Evolutionary conservation across 1,140 invertebrate species (phyloP), one percentile per base, ranked within the genome.

Genomic region (Philotrypesis tridentata): DNA sequence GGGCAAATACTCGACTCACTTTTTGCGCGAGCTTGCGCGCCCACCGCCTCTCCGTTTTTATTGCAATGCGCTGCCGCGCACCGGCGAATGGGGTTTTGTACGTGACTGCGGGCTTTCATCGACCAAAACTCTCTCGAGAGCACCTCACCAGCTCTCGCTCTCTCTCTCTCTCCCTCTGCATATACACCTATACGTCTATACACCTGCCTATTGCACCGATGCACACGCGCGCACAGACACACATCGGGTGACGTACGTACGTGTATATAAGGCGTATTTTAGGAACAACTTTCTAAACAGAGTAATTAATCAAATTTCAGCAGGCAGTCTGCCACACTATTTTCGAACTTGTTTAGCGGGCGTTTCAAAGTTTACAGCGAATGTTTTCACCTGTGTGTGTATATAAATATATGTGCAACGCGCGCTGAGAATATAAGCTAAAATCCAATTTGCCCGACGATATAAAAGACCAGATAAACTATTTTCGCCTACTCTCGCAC

Each of bases 1-100:
- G 86, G 84, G 85, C 84, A 88, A 89, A 89, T 87, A 88, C 88
- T 88, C 84, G 85, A 87, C 85, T 82, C 70, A 43, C 67, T 70
- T 70, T 70, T 70, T 70, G 48, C 48, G 48, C 48, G 14, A 17
- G 48, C 70, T 70, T n/a, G n/a, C n/a, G 27, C 67, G 8, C 65
- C 9, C 61, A 25, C 9, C 61, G 23, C n/a, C 27, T 23, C 61
- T 23, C 25, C 17, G 85, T 87, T 89, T 88, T 89, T 88, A 89
- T 88, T 89, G 87, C 87, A 86, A 85, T 89, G 84, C 84, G 83
- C 82, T 70, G 85, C 76, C 9, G 65, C 65, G 14, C 12, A 4
- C 0, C 5, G 48, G 48, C 48, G 48, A 55, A 55, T 55, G 48
- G 48, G 48, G 48, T 70, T 70, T 37, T 33, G 67, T 70, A 29